These are phyloP conservation scores for Artibeus jamaicensis DNA, from an alignment of 2,797 vertebrate genomes.

Conservation along the genomic window DNA sequence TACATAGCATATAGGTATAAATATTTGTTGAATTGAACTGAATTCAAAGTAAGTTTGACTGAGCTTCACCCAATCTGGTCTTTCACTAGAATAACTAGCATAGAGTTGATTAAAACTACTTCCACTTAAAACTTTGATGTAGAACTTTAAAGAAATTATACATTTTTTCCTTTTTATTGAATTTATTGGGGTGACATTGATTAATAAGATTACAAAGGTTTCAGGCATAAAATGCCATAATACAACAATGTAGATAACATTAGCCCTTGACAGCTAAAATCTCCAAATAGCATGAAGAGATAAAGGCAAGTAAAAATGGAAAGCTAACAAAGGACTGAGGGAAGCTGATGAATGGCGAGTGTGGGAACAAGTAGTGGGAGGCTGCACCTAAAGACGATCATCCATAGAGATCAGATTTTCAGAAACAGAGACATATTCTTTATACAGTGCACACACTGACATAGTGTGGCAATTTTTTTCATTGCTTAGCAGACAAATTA, in stretches of 20 bases:
- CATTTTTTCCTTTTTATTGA: background rate
- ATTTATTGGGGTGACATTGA: background rate
- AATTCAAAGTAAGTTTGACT: background rate
- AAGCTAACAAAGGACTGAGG: background rate
- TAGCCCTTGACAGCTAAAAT: background rate
- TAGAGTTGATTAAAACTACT: background rate
- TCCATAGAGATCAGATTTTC: background rate
- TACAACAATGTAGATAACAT: background rate
- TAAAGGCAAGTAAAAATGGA: background rate
- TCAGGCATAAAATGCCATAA: background rate
- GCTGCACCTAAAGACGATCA: background rate
- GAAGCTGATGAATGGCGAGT: background rate
- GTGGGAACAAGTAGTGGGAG: background rate
- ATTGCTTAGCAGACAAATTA: background rate
- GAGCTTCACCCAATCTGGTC: background rate
- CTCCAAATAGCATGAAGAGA: background rate
- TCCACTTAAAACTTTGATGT: background rate
- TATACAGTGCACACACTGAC: background rate
- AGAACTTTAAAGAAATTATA: background rate
- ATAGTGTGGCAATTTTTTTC: background rate
- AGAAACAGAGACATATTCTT: background rate
- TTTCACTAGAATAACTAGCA: background rate
- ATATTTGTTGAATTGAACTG: constrained; percentile 3
- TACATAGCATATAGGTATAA: background rate
- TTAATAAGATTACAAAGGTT: background rate